Percentiles rank a stretch among this genome's conserved stretches.
phyloP scores from a whole-genome alignment of 2,888 invertebrate species.

The Lycaena phlaeas region DNA sequence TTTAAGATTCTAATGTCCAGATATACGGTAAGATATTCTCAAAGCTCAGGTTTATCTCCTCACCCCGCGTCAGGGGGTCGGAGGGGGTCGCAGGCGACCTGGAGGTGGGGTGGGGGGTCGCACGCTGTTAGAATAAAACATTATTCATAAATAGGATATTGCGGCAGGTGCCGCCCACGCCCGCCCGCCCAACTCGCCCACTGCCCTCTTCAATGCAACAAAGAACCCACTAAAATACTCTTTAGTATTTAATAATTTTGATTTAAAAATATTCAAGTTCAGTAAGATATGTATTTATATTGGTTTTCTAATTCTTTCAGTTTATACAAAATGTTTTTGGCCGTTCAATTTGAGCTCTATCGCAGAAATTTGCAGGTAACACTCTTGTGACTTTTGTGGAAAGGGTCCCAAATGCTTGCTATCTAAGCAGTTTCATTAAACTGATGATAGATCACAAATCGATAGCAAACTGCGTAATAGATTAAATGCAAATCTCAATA shows the following conservation, averaged over 20 bases:
- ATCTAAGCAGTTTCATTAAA: no score
- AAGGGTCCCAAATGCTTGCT: no score
- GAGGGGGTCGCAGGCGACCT: constrained; percentile 20
- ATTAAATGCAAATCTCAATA: no score
- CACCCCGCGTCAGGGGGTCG: not conserved
- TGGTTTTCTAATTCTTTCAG: no score
- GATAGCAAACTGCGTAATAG: no score
- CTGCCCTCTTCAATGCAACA: constrained; percentile 24
- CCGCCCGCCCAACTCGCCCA: constrained; percentile 21
- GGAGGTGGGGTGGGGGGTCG: constrained; percentile 33
- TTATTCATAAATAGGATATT: constrained; percentile 73
- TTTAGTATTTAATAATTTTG: constrained; percentile 4
- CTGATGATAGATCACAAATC: no score
- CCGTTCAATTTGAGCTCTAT: no score
- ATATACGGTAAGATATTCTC: constrained; percentile 7
- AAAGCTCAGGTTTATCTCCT: constrained; percentile 11
- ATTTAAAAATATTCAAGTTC: not conserved
- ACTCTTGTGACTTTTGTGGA: no score
- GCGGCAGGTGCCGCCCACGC: constrained; percentile 43
- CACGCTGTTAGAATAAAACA: constrained; percentile 71
- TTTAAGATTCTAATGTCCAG: constrained; percentile 2
- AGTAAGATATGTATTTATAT: no score
- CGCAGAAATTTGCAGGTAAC: no score
- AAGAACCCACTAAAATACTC: constrained; percentile 16
- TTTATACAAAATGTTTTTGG: no score